Base-by-base conservation (phyloP, 2,113 vertebrate genomes). In the Poecile atricapillus region DNA sequence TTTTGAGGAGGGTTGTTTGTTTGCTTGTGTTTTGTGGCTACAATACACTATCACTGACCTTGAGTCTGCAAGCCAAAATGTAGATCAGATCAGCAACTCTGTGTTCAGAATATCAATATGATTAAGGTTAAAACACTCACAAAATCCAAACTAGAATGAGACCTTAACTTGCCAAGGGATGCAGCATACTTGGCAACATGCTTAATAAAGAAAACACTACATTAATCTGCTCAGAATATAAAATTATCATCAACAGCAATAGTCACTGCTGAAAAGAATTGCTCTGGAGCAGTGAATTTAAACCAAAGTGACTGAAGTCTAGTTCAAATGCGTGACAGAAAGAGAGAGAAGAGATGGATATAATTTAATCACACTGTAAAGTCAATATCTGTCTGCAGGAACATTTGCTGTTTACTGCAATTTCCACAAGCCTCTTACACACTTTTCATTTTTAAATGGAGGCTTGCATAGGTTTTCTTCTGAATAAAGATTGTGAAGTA, bases 361-460 rank as follows among this genome's bases (percentile, higher is more conserved):
- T 83, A 71, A 83, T 82, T 74, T 76, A 93, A 96, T 87, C 83
- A 60, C 22, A 4, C 19, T 64, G 23, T 56, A 60, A 83, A 90
- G 71, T 71, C 73, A 85, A 15, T 95, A 78, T 59, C 65, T 81
- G 28, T 82, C 83, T 85, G 41, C 35, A 63, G 91, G 78, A 92
- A 73, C 11, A 69, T 85, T 93, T 94, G 64, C 65, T 95, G 49
- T 90, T 95, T 92, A 87, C 81, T 96, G 79, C 60, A 82, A 83
- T 93, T 95, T 96, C 75, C 47, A 73, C 31, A 58, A 31, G 30
- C 16, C 19, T 74, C 67, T 94, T 67, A 65, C 31, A 77, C 71
- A 81, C 13, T 78, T 69, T 58, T 85, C 15, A 46, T 83, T 83
- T 94, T 79, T 43, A 93, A 92, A 76, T 53, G 27, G 63, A 70